Percentiles rank a stretch among this genome's conserved stretches.
Evolutionary conservation across 2,797 vertebrate species (phyloP).

Genomic region (Dromococcyx pavoninus): DNA sequence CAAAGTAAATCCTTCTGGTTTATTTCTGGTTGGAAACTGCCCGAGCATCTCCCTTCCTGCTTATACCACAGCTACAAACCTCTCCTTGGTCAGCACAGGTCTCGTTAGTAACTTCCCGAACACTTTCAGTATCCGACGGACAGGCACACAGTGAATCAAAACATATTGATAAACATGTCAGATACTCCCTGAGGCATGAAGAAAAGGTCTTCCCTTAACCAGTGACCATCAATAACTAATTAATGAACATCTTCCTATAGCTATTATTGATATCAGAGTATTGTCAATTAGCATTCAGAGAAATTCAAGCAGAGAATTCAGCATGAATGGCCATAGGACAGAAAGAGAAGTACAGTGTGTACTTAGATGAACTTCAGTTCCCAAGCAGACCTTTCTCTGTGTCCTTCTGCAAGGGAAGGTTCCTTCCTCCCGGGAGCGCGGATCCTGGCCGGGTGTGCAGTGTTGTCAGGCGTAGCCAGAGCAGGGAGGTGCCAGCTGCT

Average conservation of each 20-base stretch:
- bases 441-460: too few relatives aligned
- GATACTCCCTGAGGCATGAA: not conserved
- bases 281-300: not conserved
- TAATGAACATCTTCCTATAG: not conserved
- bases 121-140: not conserved
- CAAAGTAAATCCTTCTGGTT: not conserved
- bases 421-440: too few relatives aligned
- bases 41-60: not conserved
- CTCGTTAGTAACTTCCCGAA: not conserved
- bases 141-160: not conserved
- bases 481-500: too few relatives aligned
- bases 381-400: not conserved
- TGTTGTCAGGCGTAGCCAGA: too few relatives aligned
- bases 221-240: not conserved
- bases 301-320: not conserved
- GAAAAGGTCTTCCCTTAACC: not conserved
- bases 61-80: accelerated
- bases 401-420: not conserved
- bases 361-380: not conserved
- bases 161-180: not conserved
- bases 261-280: not conserved
- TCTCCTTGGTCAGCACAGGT: not conserved
- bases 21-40: not conserved
- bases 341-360: not conserved
- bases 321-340: not conserved